Evolutionary conservation across 1,140 invertebrate species (phyloP).

Genomic region (Grapholita molesta): DNA sequence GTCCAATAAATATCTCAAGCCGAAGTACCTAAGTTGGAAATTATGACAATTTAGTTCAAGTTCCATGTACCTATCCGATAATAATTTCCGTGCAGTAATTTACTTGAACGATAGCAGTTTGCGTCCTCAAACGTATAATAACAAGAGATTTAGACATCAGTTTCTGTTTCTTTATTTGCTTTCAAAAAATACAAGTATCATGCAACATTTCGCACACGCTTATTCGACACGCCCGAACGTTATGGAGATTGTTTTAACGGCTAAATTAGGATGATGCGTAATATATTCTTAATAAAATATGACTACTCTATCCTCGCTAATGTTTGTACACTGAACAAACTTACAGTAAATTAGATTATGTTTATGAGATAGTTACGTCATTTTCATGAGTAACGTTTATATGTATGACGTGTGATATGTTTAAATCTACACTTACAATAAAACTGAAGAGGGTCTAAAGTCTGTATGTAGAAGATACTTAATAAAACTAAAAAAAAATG

Average conservation of each 20-base stretch:
- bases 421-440: no score
- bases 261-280: neutral
- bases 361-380: neutral
- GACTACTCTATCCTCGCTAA: neutral
- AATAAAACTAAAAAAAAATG: no score
- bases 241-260: neutral
- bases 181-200: no score
- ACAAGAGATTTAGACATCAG: neutral
- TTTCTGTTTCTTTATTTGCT: no score
- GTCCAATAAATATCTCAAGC: neutral
- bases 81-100: conserved; percentile 6
- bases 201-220: no score
- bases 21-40: neutral
- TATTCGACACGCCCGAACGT: neutral
- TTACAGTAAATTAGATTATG: neutral
- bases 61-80: neutral
- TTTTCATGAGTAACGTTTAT: neutral
- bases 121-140: neutral
- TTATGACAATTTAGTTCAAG: conserved; percentile 6
- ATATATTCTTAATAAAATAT: neutral
- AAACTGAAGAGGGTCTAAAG: no score
- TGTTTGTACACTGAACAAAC: conserved; percentile 4
- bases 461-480: no score
- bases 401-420: neutral
- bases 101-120: neutral